Evolutionary conservation across 2,113 vertebrate species (phyloP).

Genomic region (Psittacus erithacus): DNA sequence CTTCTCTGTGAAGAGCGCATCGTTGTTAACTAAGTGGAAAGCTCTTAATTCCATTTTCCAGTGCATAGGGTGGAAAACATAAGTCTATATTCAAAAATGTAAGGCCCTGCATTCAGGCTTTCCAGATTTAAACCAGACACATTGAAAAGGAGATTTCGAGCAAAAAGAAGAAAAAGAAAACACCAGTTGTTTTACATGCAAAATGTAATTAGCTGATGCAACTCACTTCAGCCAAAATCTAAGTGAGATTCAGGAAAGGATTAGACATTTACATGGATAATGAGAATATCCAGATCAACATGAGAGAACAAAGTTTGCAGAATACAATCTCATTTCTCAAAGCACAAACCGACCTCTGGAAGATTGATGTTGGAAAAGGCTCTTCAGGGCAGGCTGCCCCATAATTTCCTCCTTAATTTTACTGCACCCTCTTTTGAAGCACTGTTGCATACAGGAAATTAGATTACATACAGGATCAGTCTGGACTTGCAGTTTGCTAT

Average conservation of each 20-base stretch:
- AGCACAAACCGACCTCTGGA: neutral
- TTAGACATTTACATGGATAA: neutral
- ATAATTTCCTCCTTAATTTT: conserved; percentile 3
- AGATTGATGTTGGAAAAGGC: neutral
- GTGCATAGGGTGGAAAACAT: accelerated
- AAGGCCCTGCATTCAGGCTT: neutral
- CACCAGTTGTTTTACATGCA: neutral
- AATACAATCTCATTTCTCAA: neutral
- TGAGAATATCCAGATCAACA: neutral
- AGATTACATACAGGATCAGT: neutral
- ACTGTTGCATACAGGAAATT: neutral
- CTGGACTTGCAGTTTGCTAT: neutral
- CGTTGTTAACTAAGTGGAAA: neutral
- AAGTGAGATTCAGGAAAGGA: neutral
- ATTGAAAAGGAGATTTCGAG: neutral
- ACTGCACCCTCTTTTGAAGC: neutral
- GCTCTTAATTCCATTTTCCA: neutral
- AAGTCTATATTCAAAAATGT: neutral
- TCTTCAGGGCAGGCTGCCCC: neutral
- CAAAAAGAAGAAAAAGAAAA: neutral
- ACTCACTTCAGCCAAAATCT: neutral
- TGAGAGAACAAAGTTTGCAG: neutral
- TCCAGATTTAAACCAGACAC: neutral
- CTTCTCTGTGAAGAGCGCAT: neutral
- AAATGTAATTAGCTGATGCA: conserved; percentile 5